Evolutionary conservation across 2,888 invertebrate species (phyloP), one percentile per base, ranked within the genome.

Genomic region (Protonemura montana): DNA sequence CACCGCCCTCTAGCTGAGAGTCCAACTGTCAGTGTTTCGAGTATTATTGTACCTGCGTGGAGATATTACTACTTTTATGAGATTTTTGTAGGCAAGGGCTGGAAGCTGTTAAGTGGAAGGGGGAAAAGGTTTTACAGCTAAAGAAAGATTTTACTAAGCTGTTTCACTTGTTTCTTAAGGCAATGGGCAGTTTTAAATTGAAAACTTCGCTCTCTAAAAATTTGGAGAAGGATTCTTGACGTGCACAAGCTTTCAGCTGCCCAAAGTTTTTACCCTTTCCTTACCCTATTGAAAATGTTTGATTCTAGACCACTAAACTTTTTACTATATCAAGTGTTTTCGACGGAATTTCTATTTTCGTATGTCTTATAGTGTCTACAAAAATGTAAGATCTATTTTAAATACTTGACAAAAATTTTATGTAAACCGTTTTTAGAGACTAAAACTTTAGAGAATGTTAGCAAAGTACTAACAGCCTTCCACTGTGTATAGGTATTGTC

Each of bases 31-130:
- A 13, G 59, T 13, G 13, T 7, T 59, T 13, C 59, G 21, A 59
- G 59, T 59, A 59, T 59, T 59, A 59, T 59, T 59, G 59, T 59
- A 59, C 59, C 59, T 59, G 59, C 21, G 59, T 59, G 59, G 59
- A 59, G 59, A 59, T 35, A 35, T 59, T 59, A 59, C 16, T 59
- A 59, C 59, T 21, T 59, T 59, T 59, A 59, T 7, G 59, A 59
- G 59, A 59, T 59, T 59, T 10, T 59, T 21, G 59, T 59, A 21
- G 59, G 13, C 59, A 13, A 59, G 21, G 41, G 21, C 21, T 59
- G 13, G 59, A 59, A 59, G 7, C 59, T 59, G 59, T 59, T 21
- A 2, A 21, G 59, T 21, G 3, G 21, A 59, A 13, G 59, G 21
- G 59, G 21, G 59, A 21, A 21, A 59, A 59, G 59, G 35, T 35